These are phyloP conservation scores for Oncorhynchus clarkii DNA, from an alignment of 2,113 vertebrate species.

Conservation along the genomic window DNA sequence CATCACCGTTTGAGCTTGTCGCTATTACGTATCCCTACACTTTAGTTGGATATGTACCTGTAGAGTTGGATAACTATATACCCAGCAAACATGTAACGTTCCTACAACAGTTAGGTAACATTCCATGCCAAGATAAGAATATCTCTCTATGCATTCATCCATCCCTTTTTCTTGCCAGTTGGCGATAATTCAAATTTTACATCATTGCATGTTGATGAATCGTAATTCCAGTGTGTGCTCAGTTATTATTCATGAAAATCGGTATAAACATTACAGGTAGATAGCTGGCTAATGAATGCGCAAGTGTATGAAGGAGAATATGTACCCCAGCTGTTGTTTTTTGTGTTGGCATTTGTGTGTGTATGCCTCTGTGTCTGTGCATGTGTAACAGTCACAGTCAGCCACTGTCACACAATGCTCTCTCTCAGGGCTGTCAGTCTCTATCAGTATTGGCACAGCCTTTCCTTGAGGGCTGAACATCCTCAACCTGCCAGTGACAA, in stretches of 20 bases:
- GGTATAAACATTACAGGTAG: constrained; percentile 7
- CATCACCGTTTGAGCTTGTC: constrained; percentile 1
- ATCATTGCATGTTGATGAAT: not conserved
- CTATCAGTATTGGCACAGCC: constrained; percentile 13
- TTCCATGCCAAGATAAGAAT: too few relatives aligned
- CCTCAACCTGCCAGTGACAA: constrained; percentile 28
- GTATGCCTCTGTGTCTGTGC: not conserved
- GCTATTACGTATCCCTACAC: not conserved
- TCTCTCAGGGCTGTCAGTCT: constrained; percentile 9
- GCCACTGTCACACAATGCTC: constrained; percentile 16
- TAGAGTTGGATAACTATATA: too few relatives aligned
- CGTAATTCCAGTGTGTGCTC: constrained; percentile 3
- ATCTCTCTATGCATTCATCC: not conserved
- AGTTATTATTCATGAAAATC: constrained; percentile 29
- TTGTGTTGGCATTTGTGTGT: constrained; percentile 19
- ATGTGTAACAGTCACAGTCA: not conserved
- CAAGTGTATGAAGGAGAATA: not conserved
- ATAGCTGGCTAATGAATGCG: constrained; percentile 18
- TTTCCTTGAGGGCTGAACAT: not conserved
- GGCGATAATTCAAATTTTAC: not conserved
- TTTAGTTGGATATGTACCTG: too few relatives aligned
- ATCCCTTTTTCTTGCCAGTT: not conserved
- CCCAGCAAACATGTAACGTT: too few relatives aligned
- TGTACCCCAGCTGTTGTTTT: constrained; percentile 21
- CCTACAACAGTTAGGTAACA: too few relatives aligned